phyloP scores from a whole-genome alignment of 2,113 vertebrate genomes.

The Passer domesticus region DNA sequence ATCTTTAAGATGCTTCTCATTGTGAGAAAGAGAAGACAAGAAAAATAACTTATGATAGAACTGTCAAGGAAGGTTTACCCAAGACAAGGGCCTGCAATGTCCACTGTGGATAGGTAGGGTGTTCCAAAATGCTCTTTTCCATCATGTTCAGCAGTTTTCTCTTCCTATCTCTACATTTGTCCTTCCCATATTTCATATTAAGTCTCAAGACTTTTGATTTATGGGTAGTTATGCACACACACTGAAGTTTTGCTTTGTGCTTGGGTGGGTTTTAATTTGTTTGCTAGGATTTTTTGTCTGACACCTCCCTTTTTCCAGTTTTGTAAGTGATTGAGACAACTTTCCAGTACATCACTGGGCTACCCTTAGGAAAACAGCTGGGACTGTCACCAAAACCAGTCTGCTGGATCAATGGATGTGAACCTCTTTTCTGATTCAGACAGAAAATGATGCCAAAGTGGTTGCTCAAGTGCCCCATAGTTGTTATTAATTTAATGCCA shows the following conservation, averaged over 20 bases:
- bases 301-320: neutral
- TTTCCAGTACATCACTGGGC: neutral
- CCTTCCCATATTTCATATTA: neutral
- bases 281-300: neutral
- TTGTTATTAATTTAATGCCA: neutral
- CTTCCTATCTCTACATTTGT: neutral
- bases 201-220: neutral
- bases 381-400: neutral
- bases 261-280: neutral
- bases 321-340: neutral
- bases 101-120: neutral
- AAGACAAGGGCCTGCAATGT: neutral
- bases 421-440: neutral
- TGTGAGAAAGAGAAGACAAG: neutral
- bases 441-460: accelerated
- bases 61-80: neutral
- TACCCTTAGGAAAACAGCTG: neutral
- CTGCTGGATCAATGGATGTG: neutral
- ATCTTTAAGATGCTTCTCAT: neutral
- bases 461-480: neutral
- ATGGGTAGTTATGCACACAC: neutral
- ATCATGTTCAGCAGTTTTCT: neutral
- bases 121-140: neutral
- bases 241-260: neutral
- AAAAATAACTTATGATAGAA: neutral